Evolutionary conservation across 2,113 vertebrate genomes (phyloP), one percentile per base, ranked within the genome.

Genomic region (Colistium nudipinnis): DNA sequence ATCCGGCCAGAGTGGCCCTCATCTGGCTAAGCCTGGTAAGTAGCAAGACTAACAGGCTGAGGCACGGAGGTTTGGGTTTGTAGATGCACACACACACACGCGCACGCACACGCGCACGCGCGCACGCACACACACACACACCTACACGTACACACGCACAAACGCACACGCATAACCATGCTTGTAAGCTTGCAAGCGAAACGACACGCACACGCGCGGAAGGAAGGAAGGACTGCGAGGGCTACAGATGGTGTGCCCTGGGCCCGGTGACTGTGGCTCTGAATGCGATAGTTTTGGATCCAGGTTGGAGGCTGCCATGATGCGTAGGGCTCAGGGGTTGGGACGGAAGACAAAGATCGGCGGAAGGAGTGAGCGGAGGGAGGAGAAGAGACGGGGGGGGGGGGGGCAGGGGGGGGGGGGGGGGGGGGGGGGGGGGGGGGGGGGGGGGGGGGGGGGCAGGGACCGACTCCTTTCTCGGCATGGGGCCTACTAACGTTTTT

Each of bases 21-120:
- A 87, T 88, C 87, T 88, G 88, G 85, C 87, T 90, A 87, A 90
- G 89, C 84, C 87, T 82, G 81, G 85, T 89, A 88, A 91, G 87
- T 75, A 90, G 85, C 88, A 89, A 80, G 81, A 89, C 87, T 89
- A 90, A 90, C 86, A 89, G 81, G 83, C 89, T 86, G 86, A 86
- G 82, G 82, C 85, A 82, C 30, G 76, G 87, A 78, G 76, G 78
- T 78, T 88, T 87, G 84, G 69, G 77, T 83, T 88, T 28, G 14
- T 55, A 82, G 33, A 68, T 52, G 41, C 61, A 49, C 73, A 76
- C 30, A 51, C 30, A 75, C 43, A 64, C 38, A 79, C 62, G 45
- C 45, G 70, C 65, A 70, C 17, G 20, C 19, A 41, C 39, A 41
- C 39, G 60, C 33, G 74, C 41, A 63, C 48, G 77, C 41, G n/a